Evolutionary conservation across 2,797 vertebrate species (phyloP).

Genomic region (Epinephelus coioides): DNA sequence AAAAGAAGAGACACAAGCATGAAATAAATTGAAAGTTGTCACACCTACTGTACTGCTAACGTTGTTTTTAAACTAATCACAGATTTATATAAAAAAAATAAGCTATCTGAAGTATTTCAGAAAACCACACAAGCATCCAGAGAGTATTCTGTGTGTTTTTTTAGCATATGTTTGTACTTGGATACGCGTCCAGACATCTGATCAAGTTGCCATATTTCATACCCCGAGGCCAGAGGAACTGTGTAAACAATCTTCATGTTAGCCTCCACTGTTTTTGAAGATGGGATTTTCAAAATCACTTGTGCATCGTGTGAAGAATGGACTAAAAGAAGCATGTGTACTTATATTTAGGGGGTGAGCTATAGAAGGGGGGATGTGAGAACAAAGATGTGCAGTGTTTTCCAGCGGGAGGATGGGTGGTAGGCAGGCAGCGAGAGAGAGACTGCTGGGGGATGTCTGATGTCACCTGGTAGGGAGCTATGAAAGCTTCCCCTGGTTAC

Average conservation of each 20-base stretch:
- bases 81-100: conserved; percentile 24
- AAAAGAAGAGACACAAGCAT: not conserved
- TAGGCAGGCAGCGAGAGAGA: conserved; percentile 58
- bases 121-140: conserved; percentile 50
- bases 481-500: conserved; percentile 85
- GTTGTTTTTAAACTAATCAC: conserved; percentile 33
- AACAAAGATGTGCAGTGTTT: conserved; percentile 88
- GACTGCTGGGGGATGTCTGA: conserved; percentile 82
- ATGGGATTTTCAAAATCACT: conserved; percentile 55
- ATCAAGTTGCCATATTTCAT: conserved; percentile 66
- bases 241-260: conserved; percentile 60
- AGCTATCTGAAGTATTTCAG: conserved; percentile 32
- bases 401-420: conserved; percentile 82
- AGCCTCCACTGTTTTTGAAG: conserved; percentile 49
- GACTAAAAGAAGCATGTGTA: conserved; percentile 63
- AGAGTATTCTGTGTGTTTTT: conserved; percentile 41
- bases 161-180: conserved; percentile 61
- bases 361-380: conserved; percentile 58
- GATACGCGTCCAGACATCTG: conserved; percentile 55
- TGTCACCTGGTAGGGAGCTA: conserved; percentile 86
- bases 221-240: conserved; percentile 47
- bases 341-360: conserved; percentile 75
- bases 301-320: conserved; percentile 67
- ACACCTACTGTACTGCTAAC: not conserved
- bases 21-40: conserved; percentile 14